Percentiles rank a stretch among this genome's conserved stretches.
phyloP scores from a whole-genome alignment of 2,797 vertebrate genomes.

The Mus caroli region DNA sequence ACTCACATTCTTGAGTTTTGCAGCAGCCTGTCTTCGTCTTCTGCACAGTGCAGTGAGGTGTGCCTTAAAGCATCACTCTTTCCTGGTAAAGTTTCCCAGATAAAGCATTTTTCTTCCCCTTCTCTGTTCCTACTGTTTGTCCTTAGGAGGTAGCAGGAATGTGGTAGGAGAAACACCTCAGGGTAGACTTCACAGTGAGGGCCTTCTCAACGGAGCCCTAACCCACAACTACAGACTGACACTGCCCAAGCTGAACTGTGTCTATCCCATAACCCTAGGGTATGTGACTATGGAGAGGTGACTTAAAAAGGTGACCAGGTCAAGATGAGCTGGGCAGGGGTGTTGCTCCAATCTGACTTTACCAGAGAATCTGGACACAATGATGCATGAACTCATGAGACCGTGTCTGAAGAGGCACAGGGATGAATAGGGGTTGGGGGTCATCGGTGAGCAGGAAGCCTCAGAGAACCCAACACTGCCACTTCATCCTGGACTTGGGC shows the following conservation, averaged over 20 bases:
- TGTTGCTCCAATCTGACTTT: not conserved
- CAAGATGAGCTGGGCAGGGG: not conserved
- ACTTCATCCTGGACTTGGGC: not conserved
- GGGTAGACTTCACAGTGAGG: not conserved
- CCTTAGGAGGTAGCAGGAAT: not conserved
- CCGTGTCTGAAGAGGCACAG: not conserved
- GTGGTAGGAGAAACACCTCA: not conserved
- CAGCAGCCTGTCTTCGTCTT: too few species aligned
- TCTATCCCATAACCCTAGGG: not conserved
- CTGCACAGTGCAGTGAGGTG: fast-evolving
- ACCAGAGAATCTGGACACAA: not conserved
- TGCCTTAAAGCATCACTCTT: not conserved
- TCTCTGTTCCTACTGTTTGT: not conserved
- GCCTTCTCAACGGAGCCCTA: not conserved
- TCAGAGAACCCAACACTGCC: not conserved
- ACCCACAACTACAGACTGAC: not conserved
- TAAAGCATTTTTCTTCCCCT: not conserved
- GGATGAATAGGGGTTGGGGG: not conserved
- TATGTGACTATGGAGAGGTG: not conserved
- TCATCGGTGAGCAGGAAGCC: not conserved
- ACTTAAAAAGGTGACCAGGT: not conserved
- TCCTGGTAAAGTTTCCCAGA: not conserved
- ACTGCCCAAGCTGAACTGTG: not conserved
- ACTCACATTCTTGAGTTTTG: not conserved
- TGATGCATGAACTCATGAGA: not conserved